These are phyloP conservation scores for Ecliptopera silaceata DNA, from an alignment of 2,888 invertebrate genomes.

Conservation along the genomic window DNA sequence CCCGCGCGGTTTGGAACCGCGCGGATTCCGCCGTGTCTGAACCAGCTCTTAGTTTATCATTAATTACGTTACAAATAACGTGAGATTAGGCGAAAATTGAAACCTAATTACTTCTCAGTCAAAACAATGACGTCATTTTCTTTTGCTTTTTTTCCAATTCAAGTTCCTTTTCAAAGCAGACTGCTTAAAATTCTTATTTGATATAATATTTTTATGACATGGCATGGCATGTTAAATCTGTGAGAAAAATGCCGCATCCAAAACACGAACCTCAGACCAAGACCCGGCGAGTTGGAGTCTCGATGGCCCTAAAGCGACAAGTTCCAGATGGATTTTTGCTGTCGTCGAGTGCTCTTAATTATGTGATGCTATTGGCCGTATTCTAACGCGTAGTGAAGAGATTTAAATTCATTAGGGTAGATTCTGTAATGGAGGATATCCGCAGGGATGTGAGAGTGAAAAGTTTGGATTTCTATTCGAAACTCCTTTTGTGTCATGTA, in stretches of 20 bases:
- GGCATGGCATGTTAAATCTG: no score
- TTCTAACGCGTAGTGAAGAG: slow-evolving; percentile 55
- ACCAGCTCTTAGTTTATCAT: no score
- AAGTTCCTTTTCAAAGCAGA: no score
- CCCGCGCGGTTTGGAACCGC: no score
- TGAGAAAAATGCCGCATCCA: slow-evolving; percentile 27
- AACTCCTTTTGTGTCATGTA: background rate
- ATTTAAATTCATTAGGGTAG: slow-evolving; percentile 56
- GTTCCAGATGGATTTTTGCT: slow-evolving; percentile 82
- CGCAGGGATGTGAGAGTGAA: slow-evolving; percentile 34
- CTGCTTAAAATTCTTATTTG: no score
- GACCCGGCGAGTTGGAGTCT: slow-evolving; percentile 56
- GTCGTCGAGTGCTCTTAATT: slow-evolving; percentile 66
- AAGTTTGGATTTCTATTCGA: slow-evolving; percentile 22
- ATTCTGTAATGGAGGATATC: slow-evolving; percentile 43
- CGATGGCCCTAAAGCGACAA: slow-evolving; percentile 78
- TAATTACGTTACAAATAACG: no score
- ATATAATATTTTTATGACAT: no score
- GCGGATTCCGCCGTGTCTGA: no score
- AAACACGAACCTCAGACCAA: slow-evolving; percentile 34
- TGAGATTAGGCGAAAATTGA: no score
- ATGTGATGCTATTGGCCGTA: slow-evolving; percentile 66
- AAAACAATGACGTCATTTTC: no score
- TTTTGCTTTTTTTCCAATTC: no score
- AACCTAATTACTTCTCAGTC: no score